Evolutionary conservation across 2,888 invertebrate genomes (phyloP), one percentile per base, ranked within the genome.

Genomic region (Harpagoxenus sublaevis): DNA sequence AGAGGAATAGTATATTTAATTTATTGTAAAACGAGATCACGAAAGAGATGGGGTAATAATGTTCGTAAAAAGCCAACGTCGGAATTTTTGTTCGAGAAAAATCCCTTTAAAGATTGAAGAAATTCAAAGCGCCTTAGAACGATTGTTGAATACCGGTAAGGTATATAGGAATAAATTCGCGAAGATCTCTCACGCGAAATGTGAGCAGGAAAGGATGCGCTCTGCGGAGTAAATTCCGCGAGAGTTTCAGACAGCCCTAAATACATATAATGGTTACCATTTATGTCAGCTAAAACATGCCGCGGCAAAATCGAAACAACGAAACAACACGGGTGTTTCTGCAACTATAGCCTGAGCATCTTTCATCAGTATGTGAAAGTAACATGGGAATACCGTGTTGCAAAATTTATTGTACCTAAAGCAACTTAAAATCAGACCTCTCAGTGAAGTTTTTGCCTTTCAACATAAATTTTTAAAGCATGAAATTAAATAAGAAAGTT

Each of bases 261-360:
- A 86, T 85, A 74, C 71, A 87, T 89, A 88, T 89, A 88, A 89
- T 87, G 82, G 82, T 87, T 88, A 84, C 84, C 87, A 88, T 83
- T 89, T 88, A 84, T 75, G 73, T 48, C 53, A 63, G 82, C 48
- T 63, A 31, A 70, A 63, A 63, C 39, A 60, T 60, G 66, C 66
- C 48, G 68, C 51, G 63, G 63, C 39, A 57, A 77, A 77, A 74
- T 73, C 63, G 66, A 78, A 82, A 82, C 66, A 62, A 62, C 74
- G 71, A 35, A 66, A 79, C 35, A 39, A 12, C n/a, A 51, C 18
- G 53, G 73, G 60, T 15, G 48, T 57, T 51, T 55, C 39, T 48
- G 60, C 31, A 15, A 51, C 23, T 45, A 5, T 48, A 75, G 12
- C 4, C 15, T 48, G 5, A 4, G 4, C n/a, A 51, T 28, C 15